Evolutionary conservation across 2,113 vertebrate species (phyloP).

Genomic region (Otus sunia): DNA sequence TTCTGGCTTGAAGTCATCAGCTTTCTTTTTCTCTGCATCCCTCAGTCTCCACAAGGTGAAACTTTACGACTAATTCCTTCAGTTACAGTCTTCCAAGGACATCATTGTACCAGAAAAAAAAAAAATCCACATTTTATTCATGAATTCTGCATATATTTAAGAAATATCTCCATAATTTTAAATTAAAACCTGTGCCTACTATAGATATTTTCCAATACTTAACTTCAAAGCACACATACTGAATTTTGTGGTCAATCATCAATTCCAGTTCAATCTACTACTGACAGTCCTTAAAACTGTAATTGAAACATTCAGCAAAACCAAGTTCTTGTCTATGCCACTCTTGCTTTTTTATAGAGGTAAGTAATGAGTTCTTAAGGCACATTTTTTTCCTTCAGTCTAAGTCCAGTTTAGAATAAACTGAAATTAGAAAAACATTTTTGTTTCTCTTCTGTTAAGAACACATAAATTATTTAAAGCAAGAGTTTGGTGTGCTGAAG

Average conservation of each 20-base stretch:
- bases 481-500: neutral
- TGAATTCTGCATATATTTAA: constrained; percentile 40
- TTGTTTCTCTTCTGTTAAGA: neutral
- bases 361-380: neutral
- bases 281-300: neutral
- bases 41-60: neutral
- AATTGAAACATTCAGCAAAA: neutral
- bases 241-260: neutral
- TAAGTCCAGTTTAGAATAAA: neutral
- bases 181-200: neutral
- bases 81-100: constrained; percentile 15
- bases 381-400: neutral
- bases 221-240: neutral
- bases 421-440: neutral
- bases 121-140: constrained; percentile 18
- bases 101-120: constrained; percentile 29
- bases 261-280: neutral
- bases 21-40: neutral
- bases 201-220: neutral
- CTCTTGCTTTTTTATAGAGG: neutral
- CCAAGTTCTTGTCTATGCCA: neutral
- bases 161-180: constrained; percentile 28
- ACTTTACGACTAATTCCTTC: constrained; percentile 24
- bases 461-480: neutral
- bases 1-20: neutral